These are phyloP conservation scores for Echinarachnius parma DNA, from an alignment of 53 echinoderm and acorn worm genomes.

Conservation along the genomic window DNA sequence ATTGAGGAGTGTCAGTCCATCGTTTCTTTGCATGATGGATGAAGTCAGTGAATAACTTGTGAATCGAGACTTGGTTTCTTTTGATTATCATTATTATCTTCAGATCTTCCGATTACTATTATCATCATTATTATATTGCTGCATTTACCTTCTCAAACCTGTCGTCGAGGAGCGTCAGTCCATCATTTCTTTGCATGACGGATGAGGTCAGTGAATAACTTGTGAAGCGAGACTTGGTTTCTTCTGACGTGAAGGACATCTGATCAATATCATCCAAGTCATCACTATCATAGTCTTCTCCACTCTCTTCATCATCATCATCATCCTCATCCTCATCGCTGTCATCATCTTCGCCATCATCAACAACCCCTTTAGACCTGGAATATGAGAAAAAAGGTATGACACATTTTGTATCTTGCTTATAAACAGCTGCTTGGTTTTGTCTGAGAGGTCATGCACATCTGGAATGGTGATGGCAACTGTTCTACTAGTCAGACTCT, in stretches of 20 bases:
- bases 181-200: constrained; percentile 82
- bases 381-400: no score
- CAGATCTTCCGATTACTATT: no score
- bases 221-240: constrained; percentile 84
- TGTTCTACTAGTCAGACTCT: no score
- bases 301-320: constrained; percentile 48
- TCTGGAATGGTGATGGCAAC: not conserved
- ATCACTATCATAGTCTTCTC: constrained; percentile 57
- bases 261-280: constrained; percentile 48
- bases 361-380: no score
- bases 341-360: constrained; percentile 2
- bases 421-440: no score
- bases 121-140: no score
- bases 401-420: no score
- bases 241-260: constrained; percentile 53
- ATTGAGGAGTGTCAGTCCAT: no score
- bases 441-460: not conserved
- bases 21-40: no score
- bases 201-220: constrained; percentile 91
- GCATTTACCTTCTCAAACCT: constrained; percentile 97
- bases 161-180: constrained; percentile 85
- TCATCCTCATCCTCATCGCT: constrained; percentile 37
- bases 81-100: no score
- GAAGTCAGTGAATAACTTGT: no score
- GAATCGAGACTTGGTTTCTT: no score